Evolutionary conservation across 2,888 invertebrate species (phyloP).

Genomic region (Lissonota sp.): DNA sequence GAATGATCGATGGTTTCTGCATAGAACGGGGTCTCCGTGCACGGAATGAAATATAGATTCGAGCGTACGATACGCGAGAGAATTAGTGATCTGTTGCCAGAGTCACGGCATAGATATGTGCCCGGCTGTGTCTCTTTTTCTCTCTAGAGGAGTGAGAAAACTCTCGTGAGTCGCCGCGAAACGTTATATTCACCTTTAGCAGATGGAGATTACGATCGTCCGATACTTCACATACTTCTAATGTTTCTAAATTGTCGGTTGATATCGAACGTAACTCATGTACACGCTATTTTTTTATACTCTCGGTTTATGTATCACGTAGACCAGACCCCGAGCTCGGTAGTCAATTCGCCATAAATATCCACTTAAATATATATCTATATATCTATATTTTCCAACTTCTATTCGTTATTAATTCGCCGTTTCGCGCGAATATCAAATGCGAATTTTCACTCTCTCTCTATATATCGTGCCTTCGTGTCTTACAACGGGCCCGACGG

Average conservation of each 20-base stretch:
- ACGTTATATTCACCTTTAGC: slow-evolving; percentile 42
- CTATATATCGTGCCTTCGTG: slow-evolving; percentile 14
- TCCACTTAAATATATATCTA: too few relatives aligned
- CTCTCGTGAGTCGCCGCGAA: slow-evolving; percentile 37
- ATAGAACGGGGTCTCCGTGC: slow-evolving; percentile 46
- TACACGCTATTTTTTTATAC: slow-evolving; percentile 26
- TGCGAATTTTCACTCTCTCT: slow-evolving; percentile 57
- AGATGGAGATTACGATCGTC: slow-evolving; percentile 58
- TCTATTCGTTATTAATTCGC: slow-evolving; percentile 55
- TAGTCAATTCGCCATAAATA: slow-evolving; percentile 13
- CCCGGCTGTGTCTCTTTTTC: background rate
- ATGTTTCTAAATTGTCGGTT: slow-evolving; percentile 59
- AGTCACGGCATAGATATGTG: slow-evolving; percentile 7
- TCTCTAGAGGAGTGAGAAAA: slow-evolving; percentile 46
- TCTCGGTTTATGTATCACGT: slow-evolving; percentile 29
- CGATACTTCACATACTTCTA: slow-evolving; percentile 58
- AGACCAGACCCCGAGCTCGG: background rate
- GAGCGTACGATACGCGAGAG: slow-evolving; percentile 47
- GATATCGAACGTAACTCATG: slow-evolving; percentile 52
- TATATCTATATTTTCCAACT: slow-evolving; percentile 25
- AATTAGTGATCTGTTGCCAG: slow-evolving; percentile 57
- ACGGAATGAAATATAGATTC: slow-evolving; percentile 55
- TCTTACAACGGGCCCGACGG: slow-evolving; percentile 34
- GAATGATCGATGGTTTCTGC: slow-evolving; percentile 62
- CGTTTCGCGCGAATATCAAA: slow-evolving; percentile 63